Percentiles rank a stretch among this genome's conserved stretches.
Conservation (phyloP, 2,888 invertebrate species). For the Merodon equestris region DNA sequence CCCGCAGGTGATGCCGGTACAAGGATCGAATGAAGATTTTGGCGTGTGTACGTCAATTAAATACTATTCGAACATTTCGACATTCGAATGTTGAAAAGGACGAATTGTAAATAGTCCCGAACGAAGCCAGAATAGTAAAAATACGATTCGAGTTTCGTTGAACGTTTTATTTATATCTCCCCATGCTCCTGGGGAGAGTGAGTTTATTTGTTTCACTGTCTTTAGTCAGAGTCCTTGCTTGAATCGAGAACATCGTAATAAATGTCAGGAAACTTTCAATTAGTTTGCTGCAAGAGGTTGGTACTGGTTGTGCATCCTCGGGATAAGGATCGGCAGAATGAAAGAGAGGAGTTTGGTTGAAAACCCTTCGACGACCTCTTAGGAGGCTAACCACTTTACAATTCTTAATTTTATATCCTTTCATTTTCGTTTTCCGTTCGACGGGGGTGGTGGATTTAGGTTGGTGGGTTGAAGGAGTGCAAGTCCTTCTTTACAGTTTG, state of each 20-base stretch:
- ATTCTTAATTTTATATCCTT: slow-evolving; percentile 58
- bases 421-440: slow-evolving; percentile 2
- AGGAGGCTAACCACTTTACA: slow-evolving; percentile 53
- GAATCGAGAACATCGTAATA: slow-evolving; percentile 48
- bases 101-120: slow-evolving; percentile 50
- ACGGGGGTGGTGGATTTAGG: no score
- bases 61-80: slow-evolving; percentile 52
- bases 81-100: slow-evolving; percentile 39
- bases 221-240: no score
- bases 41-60: slow-evolving; percentile 56
- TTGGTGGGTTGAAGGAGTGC: not conserved
- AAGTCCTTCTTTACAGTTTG: slow-evolving; percentile 22
- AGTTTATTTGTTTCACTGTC: slow-evolving; percentile 4
- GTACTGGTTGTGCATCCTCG: slow-evolving; percentile 24
- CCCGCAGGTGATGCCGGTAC: not conserved
- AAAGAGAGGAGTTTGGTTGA: slow-evolving; percentile 28
- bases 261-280: slow-evolving; percentile 65
- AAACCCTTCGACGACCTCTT: slow-evolving; percentile 2
- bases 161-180: slow-evolving; percentile 12
- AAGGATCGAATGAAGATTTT: slow-evolving; percentile 3
- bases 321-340: slow-evolving; percentile 14
- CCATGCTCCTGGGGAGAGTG: slow-evolving; percentile 22
- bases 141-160: slow-evolving; percentile 17
- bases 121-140: slow-evolving; percentile 38
- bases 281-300: slow-evolving; percentile 55